Conservation (phyloP, 2,797 vertebrate species). For the Triplophysa yarkandensis region DNA sequence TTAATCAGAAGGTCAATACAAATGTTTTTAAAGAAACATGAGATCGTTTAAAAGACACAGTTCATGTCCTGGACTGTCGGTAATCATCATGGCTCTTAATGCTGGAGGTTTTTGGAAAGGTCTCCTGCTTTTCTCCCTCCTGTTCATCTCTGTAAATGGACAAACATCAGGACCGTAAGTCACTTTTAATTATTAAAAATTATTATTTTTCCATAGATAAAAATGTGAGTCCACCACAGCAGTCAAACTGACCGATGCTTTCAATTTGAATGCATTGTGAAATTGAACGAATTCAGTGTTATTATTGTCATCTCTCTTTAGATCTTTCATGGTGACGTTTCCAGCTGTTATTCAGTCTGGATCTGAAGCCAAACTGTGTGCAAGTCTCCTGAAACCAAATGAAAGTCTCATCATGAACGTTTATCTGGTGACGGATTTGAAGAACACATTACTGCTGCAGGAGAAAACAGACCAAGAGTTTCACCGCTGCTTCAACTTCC, state of each 20-base stretch:
- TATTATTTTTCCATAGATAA: no score
- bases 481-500: slow-evolving; percentile 62
- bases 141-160: slow-evolving; percentile 39
- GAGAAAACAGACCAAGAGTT: slow-evolving; percentile 44
- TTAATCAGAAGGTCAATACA: slow-evolving; percentile 38
- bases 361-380: slow-evolving; percentile 62
- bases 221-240: no score
- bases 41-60: slow-evolving; percentile 17
- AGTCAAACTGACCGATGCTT: no score
- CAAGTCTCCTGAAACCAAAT: slow-evolving; percentile 62
- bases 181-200: no score
- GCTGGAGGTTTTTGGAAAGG: neutral
- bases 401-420: slow-evolving; percentile 64
- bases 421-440: slow-evolving; percentile 39
- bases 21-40: neutral
- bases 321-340: slow-evolving; percentile 68
- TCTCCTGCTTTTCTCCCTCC: slow-evolving; percentile 20
- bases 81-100: slow-evolving; percentile 38
- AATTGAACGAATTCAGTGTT: neutral
- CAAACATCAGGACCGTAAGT: slow-evolving; percentile 47
- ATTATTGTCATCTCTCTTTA: slow-evolving; percentile 36
- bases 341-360: slow-evolving; percentile 68
- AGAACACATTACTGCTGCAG: slow-evolving; percentile 52
- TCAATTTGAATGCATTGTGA: no score
- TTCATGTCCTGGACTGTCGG: neutral